Percentiles rank a stretch among this genome's conserved stretches.
Evolutionary conservation across 1,140 invertebrate species (phyloP).

Genomic region (Drosophila willistoni): DNA sequence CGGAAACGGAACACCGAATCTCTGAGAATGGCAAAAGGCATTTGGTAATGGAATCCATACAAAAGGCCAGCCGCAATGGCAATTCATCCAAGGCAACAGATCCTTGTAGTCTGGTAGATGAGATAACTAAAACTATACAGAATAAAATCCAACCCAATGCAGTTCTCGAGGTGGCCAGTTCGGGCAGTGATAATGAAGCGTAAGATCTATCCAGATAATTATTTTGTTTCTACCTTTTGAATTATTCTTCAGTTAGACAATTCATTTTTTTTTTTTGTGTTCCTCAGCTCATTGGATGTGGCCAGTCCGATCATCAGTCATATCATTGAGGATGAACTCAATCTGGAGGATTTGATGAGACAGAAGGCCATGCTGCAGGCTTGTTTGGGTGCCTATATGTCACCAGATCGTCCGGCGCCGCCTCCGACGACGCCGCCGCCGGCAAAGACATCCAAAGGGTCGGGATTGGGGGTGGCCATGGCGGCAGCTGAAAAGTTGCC

Average conservation of each 20-base stretch:
- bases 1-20: slow-evolving; percentile 24
- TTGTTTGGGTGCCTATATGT: slow-evolving; percentile 85
- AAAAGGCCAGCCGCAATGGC: slow-evolving; percentile 78
- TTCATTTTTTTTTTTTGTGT: slow-evolving; percentile 41
- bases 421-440: slow-evolving; percentile 22
- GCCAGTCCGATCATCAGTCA: slow-evolving; percentile 89
- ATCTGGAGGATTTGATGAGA: slow-evolving; percentile 94
- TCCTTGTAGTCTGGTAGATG: slow-evolving; percentile 70
- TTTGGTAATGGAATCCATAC: slow-evolving; percentile 79
- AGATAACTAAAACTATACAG: slow-evolving; percentile 80
- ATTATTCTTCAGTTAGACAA: neutral
- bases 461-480: slow-evolving; percentile 14
- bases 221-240: slow-evolving; percentile 4
- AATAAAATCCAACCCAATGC: slow-evolving; percentile 67
- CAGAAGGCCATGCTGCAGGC: slow-evolving; percentile 91
- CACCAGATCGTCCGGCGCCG: slow-evolving; percentile 71
- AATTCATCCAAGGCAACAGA: slow-evolving; percentile 62
- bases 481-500: slow-evolving; percentile 12
- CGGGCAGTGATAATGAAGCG: slow-evolving; percentile 87
- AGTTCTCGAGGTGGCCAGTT: slow-evolving; percentile 87
- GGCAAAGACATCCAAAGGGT: slow-evolving; percentile 2
- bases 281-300: slow-evolving; percentile 86
- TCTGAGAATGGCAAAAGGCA: slow-evolving; percentile 57
- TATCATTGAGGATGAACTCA: slow-evolving; percentile 92
- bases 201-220: slow-evolving; percentile 35